Conservation (phyloP, 64 coral and sea anemone species). For the Pachyseris speciosa region DNA sequence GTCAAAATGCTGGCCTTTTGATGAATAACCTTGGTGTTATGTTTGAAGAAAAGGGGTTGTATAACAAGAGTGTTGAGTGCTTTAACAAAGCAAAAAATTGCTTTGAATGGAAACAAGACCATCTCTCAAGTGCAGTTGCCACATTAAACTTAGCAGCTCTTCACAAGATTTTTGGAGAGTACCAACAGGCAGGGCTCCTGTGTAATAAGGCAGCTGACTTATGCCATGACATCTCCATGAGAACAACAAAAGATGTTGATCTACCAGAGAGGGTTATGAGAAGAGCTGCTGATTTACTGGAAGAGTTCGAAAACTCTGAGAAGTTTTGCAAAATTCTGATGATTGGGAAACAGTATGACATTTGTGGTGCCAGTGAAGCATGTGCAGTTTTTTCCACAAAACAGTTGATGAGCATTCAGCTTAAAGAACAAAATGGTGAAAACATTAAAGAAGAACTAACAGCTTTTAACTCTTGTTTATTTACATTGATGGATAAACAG, state of each 20-base stretch:
- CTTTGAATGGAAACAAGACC: background rate
- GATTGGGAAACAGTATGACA: background rate
- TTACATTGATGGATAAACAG: background rate
- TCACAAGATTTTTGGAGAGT: background rate
- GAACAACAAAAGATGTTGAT: background rate
- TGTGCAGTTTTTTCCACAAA: background rate
- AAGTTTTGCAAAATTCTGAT: background rate
- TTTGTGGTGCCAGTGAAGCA: background rate
- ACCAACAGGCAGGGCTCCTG: background rate
- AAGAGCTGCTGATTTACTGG: background rate
- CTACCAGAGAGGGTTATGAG: background rate
- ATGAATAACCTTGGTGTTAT: slow-evolving; percentile 20
- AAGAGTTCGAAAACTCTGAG: background rate
- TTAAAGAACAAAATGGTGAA: too few species aligned
- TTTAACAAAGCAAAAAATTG: background rate
- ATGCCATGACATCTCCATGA: background rate
- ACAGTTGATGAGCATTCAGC: background rate
- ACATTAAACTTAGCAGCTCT: background rate
- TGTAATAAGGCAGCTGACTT: background rate
- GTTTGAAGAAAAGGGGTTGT: background rate
- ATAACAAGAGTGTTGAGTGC: background rate
- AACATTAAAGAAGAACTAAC: too few species aligned
- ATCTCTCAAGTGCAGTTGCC: background rate
- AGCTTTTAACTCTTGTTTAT: background rate
- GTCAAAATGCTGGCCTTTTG: background rate